Evolutionary conservation across 2,797 vertebrate species (phyloP), one percentile per base, ranked within the genome.

Genomic region (Thaleichthys pacificus): DNA sequence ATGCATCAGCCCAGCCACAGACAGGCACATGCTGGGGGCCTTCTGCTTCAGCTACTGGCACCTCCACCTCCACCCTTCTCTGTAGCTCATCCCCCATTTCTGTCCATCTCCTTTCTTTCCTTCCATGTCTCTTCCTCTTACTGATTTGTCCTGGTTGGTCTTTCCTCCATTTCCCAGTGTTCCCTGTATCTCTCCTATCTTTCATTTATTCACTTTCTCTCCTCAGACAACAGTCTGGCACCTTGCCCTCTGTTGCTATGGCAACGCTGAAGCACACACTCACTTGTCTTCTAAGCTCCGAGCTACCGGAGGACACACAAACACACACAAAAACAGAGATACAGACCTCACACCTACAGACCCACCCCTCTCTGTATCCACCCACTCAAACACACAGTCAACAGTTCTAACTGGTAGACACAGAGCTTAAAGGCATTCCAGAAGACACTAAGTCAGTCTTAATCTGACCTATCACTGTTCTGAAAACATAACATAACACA

Each of bases 241-340:
- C 26, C 21, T 32, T 73, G 76, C 77, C 65, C 19, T 26, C 47
- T 70, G 80, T 82, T 76, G 68, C 82, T 76, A 82, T 61, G 70
- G 82, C 70, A 82, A 81, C 82, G 69, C 17, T 56, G 75, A 76
- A 77, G 77, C 71, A 76, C 73, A 79, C 65, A 71, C 73, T 64
- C 68, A 73, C 68, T 68, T 26, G 56, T 60, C 42, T 74, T 64
- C 63, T 57, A 28, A 56, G 47, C 72, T 68, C 28, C 28, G 11
- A 66, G 64, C n/a, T 22, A 19, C 22, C 42, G 47, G 24, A 15
- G 11, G 21, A 51, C 22, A 57, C 56, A 57, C 56, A 38, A 28
- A 35, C 61, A 63, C 28, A 63, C 61, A 42, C 62, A 38, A 32
- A 64, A 0, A 11, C 62, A 38, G 17, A 22, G 32, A 35, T 35